These are phyloP conservation scores for Drosophila mimica DNA, from an alignment of 2,888 invertebrate species.

Conservation along the genomic window DNA sequence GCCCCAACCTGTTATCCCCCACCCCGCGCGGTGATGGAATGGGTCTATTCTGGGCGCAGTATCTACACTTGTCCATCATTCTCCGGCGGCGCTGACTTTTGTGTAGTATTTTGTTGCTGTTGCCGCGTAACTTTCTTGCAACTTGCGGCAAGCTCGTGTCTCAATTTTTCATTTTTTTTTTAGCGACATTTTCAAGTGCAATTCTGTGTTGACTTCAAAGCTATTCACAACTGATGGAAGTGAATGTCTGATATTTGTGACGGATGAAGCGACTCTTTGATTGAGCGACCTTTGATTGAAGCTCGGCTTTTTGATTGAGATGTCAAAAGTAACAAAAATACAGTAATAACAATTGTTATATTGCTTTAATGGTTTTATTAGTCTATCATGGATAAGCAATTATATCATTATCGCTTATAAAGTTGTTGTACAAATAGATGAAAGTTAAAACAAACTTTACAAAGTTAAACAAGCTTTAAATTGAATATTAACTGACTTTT, in stretches of 20 bases:
- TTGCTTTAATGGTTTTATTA: background rate
- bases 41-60: slow-evolving; percentile 33
- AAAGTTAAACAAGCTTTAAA: background rate
- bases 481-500: background rate
- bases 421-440: background rate
- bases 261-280: slow-evolving; percentile 20
- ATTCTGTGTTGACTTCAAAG: slow-evolving; percentile 56
- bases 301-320: slow-evolving; percentile 10
- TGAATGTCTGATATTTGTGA: slow-evolving; percentile 29
- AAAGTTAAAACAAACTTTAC: too few species aligned
- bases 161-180: slow-evolving; percentile 13
- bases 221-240: slow-evolving; percentile 37
- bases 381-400: background rate
- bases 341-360: background rate
- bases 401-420: background rate
- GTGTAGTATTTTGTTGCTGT: slow-evolving; percentile 23
- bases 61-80: slow-evolving; percentile 71
- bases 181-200: slow-evolving; percentile 72
- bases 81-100: slow-evolving; percentile 29
- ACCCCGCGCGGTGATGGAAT: background rate
- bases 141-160: slow-evolving; percentile 44
- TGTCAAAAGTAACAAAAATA: background rate
- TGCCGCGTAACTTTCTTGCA: slow-evolving; percentile 38
- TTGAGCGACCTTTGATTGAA: slow-evolving; percentile 19
- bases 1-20: background rate